Conservation (phyloP, 2,888 invertebrate genomes). For the Drosophila tanythrix region DNA sequence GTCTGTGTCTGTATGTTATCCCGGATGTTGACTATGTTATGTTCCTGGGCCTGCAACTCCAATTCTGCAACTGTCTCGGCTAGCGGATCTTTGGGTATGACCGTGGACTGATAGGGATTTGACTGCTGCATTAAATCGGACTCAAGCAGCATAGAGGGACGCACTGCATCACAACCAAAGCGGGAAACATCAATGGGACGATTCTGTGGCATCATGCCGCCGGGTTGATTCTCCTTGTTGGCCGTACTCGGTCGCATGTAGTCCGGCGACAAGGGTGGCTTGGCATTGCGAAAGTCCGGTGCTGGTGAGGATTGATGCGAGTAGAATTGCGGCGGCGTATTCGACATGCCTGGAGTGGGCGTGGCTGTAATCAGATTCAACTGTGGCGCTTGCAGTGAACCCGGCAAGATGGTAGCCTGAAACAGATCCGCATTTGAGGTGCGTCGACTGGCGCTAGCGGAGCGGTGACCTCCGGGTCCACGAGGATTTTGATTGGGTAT, state of each 20-base stretch:
- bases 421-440: slow-evolving; percentile 81
- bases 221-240: slow-evolving; percentile 68
- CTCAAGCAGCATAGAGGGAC: slow-evolving; percentile 59
- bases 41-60: slow-evolving; percentile 68
- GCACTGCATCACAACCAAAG: slow-evolving; percentile 71
- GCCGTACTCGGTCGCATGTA: slow-evolving; percentile 81
- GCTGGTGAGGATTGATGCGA: slow-evolving; percentile 62
- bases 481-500: slow-evolving; percentile 65
- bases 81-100: slow-evolving; percentile 61
- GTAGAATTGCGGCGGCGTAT: slow-evolving; percentile 65
- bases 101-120: slow-evolving; percentile 66
- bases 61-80: slow-evolving; percentile 75
- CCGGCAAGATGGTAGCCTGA: slow-evolving; percentile 66
- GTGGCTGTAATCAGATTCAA: slow-evolving; percentile 82
- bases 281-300: slow-evolving; percentile 77
- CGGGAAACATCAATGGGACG: slow-evolving; percentile 82
- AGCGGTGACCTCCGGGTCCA: slow-evolving; percentile 63
- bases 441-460: slow-evolving; percentile 79
- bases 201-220: slow-evolving; percentile 76
- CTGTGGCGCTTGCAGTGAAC: slow-evolving; percentile 59
- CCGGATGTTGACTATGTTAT: slow-evolving; percentile 76
- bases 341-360: slow-evolving; percentile 62
- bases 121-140: slow-evolving; percentile 52
- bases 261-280: slow-evolving; percentile 75
- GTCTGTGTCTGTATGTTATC: slow-evolving; percentile 80